Base-by-base conservation (phyloP, 2,888 invertebrate species). In the Ichneumoninae sp. region DNA sequence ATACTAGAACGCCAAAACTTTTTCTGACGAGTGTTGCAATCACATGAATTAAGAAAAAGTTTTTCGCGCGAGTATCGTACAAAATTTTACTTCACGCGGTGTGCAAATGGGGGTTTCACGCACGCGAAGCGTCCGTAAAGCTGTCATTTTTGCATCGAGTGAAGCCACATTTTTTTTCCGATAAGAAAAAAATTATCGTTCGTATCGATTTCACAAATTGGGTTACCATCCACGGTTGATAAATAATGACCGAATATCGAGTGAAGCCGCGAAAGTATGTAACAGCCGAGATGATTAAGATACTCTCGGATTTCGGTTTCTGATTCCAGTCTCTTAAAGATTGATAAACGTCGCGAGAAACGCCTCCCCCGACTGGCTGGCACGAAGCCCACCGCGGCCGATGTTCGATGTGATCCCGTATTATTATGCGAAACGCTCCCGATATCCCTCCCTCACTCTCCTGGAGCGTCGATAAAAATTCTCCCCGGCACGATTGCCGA, bases 391-490 rank as follows among this genome's bases (percentile, higher is more conserved):
- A 91, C 87, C 86, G 82, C 80, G 60, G 76, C 33, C 88, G 88
- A 89, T 89, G 89, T 90, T 89, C 88, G 86, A 88, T 87, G 87
- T 88, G 87, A 89, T 89, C 90, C 87, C 87, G 87, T 87, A 88
- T 87, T 89, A 88, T 87, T 87, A 82, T 82, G 78, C 72, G 78
- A 82, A 69, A 79, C 62, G 72, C 54, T 74, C 74, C 69, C 68
- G 68, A 69, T 69, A 65, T 52, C 50, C 54, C 70, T 54, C 68
- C 40, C 76, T 68, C 50, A 36, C 80, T 70, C 66, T 79, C 76
- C 80, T 83, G 52, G 71, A 78, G 74, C 60, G 50, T 68, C 84
- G 83, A 86, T 86, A 83, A 86, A 85, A 86, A 85, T 85, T 80
- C 83, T 65, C 77, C 65, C 76, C 65, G 75, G 78, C 76, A 81